Evolutionary conservation across 2,888 invertebrate genomes (phyloP).

Genomic region (Perizoma affinitatum): DNA sequence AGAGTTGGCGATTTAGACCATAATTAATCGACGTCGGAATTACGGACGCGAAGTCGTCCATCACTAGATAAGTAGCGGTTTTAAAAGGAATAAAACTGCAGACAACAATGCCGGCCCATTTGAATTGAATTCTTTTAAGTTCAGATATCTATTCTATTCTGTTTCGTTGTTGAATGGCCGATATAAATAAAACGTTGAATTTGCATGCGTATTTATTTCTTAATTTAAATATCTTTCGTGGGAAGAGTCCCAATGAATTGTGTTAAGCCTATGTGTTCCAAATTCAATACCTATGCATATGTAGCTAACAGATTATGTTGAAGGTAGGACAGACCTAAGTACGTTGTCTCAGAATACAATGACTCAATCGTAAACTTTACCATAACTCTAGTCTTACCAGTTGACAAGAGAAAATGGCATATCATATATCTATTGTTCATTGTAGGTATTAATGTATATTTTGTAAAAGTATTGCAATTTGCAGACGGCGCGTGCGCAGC

Average conservation of each 20-base stretch:
- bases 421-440: too few relatives aligned
- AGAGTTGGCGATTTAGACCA: conserved; percentile 65
- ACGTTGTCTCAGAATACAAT: too few relatives aligned
- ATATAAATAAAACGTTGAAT: conserved; percentile 35
- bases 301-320: too few relatives aligned
- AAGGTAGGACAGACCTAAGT: too few relatives aligned
- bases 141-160: conserved; percentile 53
- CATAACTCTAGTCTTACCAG: too few relatives aligned
- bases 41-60: conserved; percentile 56
- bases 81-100: conserved; percentile 69
- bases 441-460: too few relatives aligned
- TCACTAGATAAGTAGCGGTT: conserved; percentile 62
- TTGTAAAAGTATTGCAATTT: not conserved
- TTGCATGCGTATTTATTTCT: conserved; percentile 40
- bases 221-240: conserved; percentile 37
- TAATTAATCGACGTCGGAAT: conserved; percentile 69
- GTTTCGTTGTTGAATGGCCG: conserved; percentile 51
- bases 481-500: not conserved
- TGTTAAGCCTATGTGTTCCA: conserved; percentile 2
- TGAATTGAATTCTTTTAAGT: conserved; percentile 74
- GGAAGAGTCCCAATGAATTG: conserved; percentile 26
- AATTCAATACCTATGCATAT: not conserved
- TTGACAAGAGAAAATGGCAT: too few relatives aligned
- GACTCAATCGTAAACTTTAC: too few relatives aligned
- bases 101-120: conserved; percentile 78